Percentiles rank a stretch among this genome's conserved stretches.
Evolutionary conservation across 2,113 vertebrate genomes (phyloP).

Genomic region (Podarcis raffonei): DNA sequence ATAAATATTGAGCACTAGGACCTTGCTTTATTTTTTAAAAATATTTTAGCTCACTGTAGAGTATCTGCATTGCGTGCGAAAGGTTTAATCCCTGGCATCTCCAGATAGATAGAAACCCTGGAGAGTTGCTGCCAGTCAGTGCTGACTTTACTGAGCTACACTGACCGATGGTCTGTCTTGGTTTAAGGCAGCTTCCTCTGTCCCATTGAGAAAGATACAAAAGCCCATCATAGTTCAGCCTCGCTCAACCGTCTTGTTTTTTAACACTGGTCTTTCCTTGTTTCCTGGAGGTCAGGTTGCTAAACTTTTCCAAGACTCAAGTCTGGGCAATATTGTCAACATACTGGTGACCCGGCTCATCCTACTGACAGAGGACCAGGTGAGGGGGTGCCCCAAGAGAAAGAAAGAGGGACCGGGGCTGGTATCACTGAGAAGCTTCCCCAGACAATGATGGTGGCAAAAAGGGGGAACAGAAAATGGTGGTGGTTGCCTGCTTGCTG

Average conservation of each 20-base stretch:
- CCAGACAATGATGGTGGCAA: too few species aligned
- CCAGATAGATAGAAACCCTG: neutral
- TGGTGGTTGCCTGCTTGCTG: too few species aligned
- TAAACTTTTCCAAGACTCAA: constrained; percentile 99
- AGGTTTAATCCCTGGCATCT: neutral
- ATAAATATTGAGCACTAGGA: too few species aligned
- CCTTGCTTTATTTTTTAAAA: too few species aligned
- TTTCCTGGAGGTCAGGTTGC: constrained; percentile 99
- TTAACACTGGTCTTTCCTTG: constrained; percentile 99
- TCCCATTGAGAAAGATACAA: neutral
- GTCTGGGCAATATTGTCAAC: constrained; percentile 97
- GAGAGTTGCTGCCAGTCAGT: too few species aligned
- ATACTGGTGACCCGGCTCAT: constrained; percentile 96
- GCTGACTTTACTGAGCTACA: neutral
- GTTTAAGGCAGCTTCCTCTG: too few species aligned
- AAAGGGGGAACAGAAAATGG: too few species aligned
- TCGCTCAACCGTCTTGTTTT: constrained; percentile 56
- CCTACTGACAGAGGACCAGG: constrained; percentile 97
- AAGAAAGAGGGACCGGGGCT: too few species aligned
- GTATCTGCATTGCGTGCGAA: neutral
- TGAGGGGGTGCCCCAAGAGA: constrained; percentile 54
- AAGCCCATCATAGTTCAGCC: neutral
- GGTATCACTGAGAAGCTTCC: too few species aligned
- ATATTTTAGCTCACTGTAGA: neutral
- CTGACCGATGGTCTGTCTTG: neutral